Base-by-base conservation (phyloP, 2,797 vertebrate species). In the Rhynchonycteris naso region DNA sequence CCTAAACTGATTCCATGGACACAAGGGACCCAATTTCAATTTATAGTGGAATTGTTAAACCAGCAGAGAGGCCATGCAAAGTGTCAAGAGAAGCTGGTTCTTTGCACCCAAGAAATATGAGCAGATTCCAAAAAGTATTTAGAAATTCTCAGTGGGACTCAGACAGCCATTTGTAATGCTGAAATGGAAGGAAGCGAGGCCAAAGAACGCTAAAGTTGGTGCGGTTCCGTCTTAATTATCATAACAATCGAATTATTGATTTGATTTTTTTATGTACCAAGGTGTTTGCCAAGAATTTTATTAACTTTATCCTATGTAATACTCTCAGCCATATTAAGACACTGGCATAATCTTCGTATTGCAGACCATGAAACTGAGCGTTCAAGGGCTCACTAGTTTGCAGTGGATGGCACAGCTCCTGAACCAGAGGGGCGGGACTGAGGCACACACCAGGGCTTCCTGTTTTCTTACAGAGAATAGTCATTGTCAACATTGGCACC, bases 41-140 rank as follows among this genome's bases (percentile, higher is more conserved):
- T 82, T 90, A 63, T 14, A 33, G 10, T 83, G 24, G n/a, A 93
- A 80, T 61, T 81, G 75, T 58, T 92, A 93, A 86, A 4, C 43
- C 33, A 12, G 56, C 58, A 71, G n/a, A 84, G 71, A 95, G 50
- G 16, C 82, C 69, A 63, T 56, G 65, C 71, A 30, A 79, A 14
- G 5, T 78, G 63, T 68, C 16, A 30, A 87, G 59, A 92, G 13
- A 80, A 18, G 6, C 11, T 78, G 75, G 0, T 21, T 92, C n/a
- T 71, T 22, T 38, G 30, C 3, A 71, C n/a, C 54, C 43, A 19
- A 22, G 7, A 96, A 92, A 90, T 21, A 81, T 16, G 5, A 97
- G 35, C 19, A 50, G 59, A 76, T 26, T 65, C 33, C 35, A 65
- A 81, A 90, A 69, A 54, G 8, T 47, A 11, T 86, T 68, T 19